phyloP scores from a whole-genome alignment of 92 coral and sea anemone genomes.

The Bergia sp. region DNA sequence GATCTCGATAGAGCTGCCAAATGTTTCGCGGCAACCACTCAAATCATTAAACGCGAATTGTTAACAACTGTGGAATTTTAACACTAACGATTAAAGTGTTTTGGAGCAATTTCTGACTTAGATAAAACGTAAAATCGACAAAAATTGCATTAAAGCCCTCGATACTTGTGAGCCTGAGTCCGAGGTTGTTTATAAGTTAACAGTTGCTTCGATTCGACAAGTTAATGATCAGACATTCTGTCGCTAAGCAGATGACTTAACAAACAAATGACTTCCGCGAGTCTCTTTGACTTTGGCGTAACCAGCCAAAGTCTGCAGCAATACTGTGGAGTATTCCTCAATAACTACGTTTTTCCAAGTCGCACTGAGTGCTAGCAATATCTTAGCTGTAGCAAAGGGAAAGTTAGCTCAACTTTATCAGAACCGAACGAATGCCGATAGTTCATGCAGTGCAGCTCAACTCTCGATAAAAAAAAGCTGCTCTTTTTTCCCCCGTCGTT shows the following conservation, averaged over 20 bases:
- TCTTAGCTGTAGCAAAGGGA: background rate
- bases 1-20: conserved; percentile 41
- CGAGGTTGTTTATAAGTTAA: conserved; percentile 27
- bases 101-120: conserved; percentile 27
- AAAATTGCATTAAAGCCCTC: background rate
- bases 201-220: background rate
- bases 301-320: background rate
- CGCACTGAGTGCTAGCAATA: background rate
- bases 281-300: background rate
- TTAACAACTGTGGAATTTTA: conserved; percentile 60
- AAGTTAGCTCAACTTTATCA: background rate
- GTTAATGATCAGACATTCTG: conserved; percentile 40
- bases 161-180: background rate
- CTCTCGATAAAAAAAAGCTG: background rate
- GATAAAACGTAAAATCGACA: background rate
- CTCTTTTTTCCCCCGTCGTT: conserved; percentile 13
- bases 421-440: background rate
- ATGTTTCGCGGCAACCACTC: conserved; percentile 46
- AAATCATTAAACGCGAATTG: conserved; percentile 54
- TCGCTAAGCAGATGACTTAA: conserved; percentile 28
- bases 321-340: background rate
- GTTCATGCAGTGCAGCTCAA: background rate
- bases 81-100: background rate
- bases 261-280: background rate
- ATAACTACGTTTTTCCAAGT: background rate